These are phyloP conservation scores for Cistogaster globosa DNA, from an alignment of 2,888 invertebrate genomes.

Conservation along the genomic window DNA sequence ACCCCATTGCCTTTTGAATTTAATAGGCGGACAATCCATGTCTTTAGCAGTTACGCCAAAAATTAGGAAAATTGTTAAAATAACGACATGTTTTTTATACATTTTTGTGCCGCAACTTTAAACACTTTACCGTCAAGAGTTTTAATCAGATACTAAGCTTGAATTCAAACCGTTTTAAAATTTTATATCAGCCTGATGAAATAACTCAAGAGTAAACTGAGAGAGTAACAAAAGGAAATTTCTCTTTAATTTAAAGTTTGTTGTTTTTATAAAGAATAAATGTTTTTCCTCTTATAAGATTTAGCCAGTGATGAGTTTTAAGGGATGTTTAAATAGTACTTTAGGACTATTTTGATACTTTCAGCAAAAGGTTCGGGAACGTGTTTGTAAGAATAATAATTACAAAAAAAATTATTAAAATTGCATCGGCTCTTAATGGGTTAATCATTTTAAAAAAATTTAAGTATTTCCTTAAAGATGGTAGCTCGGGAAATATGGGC, in stretches of 20 bases:
- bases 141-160: conserved; percentile 32
- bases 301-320: background rate
- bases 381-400: no score
- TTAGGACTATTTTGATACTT: no score
- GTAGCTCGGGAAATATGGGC: no score
- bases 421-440: no score
- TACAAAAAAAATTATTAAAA: no score
- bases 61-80: conserved; percentile 16
- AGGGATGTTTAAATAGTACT: no score
- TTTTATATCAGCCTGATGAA: conserved; percentile 24
- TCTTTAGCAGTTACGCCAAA: background rate
- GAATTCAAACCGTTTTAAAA: background rate
- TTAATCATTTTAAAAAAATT: no score
- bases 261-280: background rate
- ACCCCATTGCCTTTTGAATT: conserved; percentile 86
- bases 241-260: conserved; percentile 1
- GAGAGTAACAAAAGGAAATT: background rate
- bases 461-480: no score
- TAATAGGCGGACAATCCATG: conserved; percentile 84
- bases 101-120: conserved; percentile 1
- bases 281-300: background rate
- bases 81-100: background rate
- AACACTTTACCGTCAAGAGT: background rate
- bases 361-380: no score
- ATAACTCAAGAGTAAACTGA: background rate